Base-by-base conservation (phyloP, 2,888 invertebrate species). In the Lepeophtheirus nordmannii region DNA sequence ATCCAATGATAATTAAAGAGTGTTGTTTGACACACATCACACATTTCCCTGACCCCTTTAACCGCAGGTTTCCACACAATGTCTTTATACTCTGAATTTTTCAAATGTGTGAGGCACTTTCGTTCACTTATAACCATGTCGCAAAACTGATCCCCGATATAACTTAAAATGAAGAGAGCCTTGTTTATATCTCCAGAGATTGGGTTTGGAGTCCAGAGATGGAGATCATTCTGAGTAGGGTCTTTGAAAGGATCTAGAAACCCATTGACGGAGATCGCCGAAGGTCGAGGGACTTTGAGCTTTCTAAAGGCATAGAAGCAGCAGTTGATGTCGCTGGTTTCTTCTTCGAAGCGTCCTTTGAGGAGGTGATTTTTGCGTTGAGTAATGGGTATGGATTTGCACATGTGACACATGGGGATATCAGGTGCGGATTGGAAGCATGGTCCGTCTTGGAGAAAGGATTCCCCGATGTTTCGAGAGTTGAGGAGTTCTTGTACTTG, bases 1-100 rank as follows among this genome's bases (percentile, higher is more conserved):
- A 76, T 75, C 75, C 76, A 77, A 72, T 77, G 77, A 71, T 75
- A 73, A 73, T 77, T 77, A 71, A 78, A 78, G 58, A 78, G 69
- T 5, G 77, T 76, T 1, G 77, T 76, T 68, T 73, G 73, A 70
- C 78, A 78, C 10, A 74, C 74, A 70, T 78, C 78, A 70, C 78
- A 78, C 75, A 77, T 74, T 69, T 77, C 77, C n/a, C 77, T 71
- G 14, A 76, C 76, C 5, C 75, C 75, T 53, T 74, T 66, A 9
- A 66, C 66, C 22, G 66, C 58, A 9, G 58, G 66, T 20, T 66
- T 66, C 66, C 66, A 66, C 5, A 59, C 59, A 20, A 60, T 60
- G 23, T n/a, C 20, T 23, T 65, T 65, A 58, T 65, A 58, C n/a
- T 57, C 57, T n/a, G 56, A 17, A 23, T 58, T 58, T 22, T 65